phyloP scores from a whole-genome alignment of 2,113 vertebrate species.

The Platichthys stellatus region DNA sequence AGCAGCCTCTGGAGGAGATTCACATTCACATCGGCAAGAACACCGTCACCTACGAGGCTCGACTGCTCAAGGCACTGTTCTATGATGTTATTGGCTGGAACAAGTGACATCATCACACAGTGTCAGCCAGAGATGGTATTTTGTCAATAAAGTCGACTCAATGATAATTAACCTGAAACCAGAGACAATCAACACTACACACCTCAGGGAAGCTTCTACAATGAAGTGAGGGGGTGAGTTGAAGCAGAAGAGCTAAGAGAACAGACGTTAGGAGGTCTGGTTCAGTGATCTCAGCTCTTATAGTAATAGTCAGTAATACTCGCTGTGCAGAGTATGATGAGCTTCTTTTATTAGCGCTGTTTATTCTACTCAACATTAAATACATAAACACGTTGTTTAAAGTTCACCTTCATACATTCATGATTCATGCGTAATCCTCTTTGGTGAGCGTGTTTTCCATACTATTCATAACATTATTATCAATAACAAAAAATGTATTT shows the following conservation, averaged over 20 bases:
- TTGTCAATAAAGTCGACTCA: not conserved
- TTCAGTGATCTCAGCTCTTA: no score
- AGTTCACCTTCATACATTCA: conserved; percentile 14
- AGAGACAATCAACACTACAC: conserved; percentile 4
- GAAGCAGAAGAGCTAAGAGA: no score
- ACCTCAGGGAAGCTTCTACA: conserved; percentile 3
- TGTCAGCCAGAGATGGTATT: not conserved
- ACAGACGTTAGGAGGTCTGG: not conserved
- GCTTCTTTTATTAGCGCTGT: conserved; percentile 20
- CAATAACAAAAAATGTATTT: not conserved
- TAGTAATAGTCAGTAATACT: no score
- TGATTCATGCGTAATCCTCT: conserved; percentile 23
- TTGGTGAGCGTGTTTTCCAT: conserved; percentile 19
- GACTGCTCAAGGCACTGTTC: conserved; percentile 90
- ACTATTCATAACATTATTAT: not conserved
- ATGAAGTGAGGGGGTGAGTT: not conserved
- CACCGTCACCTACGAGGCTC: conserved; percentile 94
- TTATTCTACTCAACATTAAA: conserved; percentile 42
- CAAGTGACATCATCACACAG: conserved; percentile 66
- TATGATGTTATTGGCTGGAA: conserved; percentile 92
- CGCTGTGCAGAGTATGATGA: not conserved
- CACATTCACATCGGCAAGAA: conserved; percentile 90
- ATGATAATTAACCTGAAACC: not conserved
- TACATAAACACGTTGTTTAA: conserved; percentile 15
- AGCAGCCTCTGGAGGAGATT: conserved; percentile 92